A percentile compares a stretch with the other conserved stretches of the same genome.
phyloP scores from a whole-genome alignment of 37 sponge, comb jelly and placozoan species.

The Hormiphora californensis region DNA sequence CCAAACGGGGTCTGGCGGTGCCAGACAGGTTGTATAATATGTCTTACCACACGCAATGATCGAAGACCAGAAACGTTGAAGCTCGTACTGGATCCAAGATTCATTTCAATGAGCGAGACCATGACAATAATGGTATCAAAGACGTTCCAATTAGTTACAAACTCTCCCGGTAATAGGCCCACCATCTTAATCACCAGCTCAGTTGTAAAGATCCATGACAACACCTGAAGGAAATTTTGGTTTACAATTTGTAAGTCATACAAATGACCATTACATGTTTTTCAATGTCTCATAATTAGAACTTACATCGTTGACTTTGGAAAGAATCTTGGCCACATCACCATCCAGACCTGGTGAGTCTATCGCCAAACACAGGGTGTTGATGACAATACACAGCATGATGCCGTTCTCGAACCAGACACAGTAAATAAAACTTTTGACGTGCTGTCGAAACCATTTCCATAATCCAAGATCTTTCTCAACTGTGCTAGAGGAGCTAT shows the following conservation, averaged over 20 bases:
- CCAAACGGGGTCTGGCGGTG: too few relatives aligned
- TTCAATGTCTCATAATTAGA: neutral
- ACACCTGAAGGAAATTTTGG: too few relatives aligned
- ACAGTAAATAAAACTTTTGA: constrained; percentile 36
- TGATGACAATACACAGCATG: constrained; percentile 56
- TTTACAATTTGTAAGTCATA: too few relatives aligned
- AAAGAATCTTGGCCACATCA: neutral
- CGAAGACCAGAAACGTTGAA: constrained; percentile 41
- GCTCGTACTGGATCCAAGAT: neutral
- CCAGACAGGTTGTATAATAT: too few relatives aligned
- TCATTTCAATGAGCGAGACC: constrained; percentile 7
- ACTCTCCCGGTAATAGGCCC: constrained; percentile 4
- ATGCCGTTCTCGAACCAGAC: constrained; percentile 53
- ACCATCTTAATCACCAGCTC: constrained; percentile 50
- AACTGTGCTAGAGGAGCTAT: too few relatives aligned
- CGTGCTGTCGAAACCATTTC: constrained; percentile 29
- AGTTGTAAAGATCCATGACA: constrained; percentile 51
- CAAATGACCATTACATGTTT: neutral
- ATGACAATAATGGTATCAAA: constrained; percentile 47
- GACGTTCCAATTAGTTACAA: constrained; percentile 49
- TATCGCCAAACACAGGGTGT: constrained; percentile 54
- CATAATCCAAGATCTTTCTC: too few relatives aligned
- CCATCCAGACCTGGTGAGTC: neutral
- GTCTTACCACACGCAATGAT: constrained; percentile 26
- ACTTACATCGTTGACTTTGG: constrained; percentile 46